Base-by-base conservation (phyloP, 1,140 invertebrate species). In the Dendroctonus valens region DNA sequence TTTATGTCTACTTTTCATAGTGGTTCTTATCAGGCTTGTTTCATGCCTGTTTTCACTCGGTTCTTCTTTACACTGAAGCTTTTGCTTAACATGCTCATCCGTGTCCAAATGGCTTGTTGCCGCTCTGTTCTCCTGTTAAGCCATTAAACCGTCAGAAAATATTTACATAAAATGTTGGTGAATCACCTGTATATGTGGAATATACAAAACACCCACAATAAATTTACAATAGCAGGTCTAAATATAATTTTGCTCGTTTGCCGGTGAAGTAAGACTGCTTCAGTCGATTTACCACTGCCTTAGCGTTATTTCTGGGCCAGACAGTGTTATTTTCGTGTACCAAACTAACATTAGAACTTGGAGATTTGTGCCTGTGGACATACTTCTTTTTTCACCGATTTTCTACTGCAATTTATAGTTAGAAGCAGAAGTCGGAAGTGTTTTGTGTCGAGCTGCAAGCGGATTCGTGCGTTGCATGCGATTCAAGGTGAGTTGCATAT, bases 171-270 rank as follows among this genome's bases (percentile, higher is more conserved):
- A 14, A 46, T 11, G 12, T 46, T 46, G 9, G 41, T 63, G 26
- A 63, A 54, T 63, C 60, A 63, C 60, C 60, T 63, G 51, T 63
- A 63, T 63, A n/a, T 15, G 50, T 54, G 39, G 41, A 57, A 41
- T 50, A 65, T 37, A 40, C 41, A 65, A 41, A 65, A 55, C 62
- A 65, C 62, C 62, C 46, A 65, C 62, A 11, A 65, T 6, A 65
- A 50, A 55, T 55, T 65, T 65, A 65, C 44, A 65, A 65, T 57
- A 40, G 53, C 44, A 11, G 55, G 53, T 65, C 62, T 65, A 65
- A 65, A 65, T 65, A 65, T 65, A 65, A 11, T 53, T 65, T 65
- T 49, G 62, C 62, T 57, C 40, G 37, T 57, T 49, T 65, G 62
- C 44, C 44, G 8, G 26, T 65, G 61, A 41, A 63, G 40, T 54